Base-by-base conservation (phyloP, 2,113 vertebrate species). In the Donacobius atricapilla region DNA sequence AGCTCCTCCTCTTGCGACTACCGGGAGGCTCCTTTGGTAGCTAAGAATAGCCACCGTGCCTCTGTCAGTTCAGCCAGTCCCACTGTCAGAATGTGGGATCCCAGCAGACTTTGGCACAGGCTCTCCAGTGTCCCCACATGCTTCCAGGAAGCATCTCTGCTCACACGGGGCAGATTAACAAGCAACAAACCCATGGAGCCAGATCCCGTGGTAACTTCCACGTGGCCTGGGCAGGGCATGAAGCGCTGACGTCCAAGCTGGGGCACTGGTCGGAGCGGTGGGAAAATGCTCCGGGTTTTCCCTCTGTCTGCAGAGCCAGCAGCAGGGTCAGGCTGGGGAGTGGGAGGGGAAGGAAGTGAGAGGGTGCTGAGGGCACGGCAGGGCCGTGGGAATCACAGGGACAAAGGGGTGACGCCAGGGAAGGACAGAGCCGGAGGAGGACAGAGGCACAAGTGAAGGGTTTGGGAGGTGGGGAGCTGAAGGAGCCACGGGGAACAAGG, bases 271-370 rank as follows among this genome's bases (percentile, higher is more conserved):
- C 68, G 35, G 75, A 51, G 68, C 3, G 76, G 42, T 96, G 96
- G 94, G 94, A 97, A 97, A 90, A 48, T 25, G 73, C 60, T 89
- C 53, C 0, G 0, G 83, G 84, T 54, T 80, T 96, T 83, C 91
- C 2, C 8, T 78, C 78, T 37, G 54, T 78, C 78, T 37, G 54
- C 79, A 64, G 27, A 58, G 76, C 57, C 35, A 81, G 72, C 37
- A n/a, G 5, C 50, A 22, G 37, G 80, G 69, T 51, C 76, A 84
- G 83, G 35, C 90, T 82, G 40, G 76, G 76, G 28, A 66, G 81
- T 33, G 85, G 80, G 83, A 95, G 86, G 60, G 87, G 79, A 17
- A 94, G 82, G 77, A 84, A 95, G 77, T 50, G 33, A 88, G 64
- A 93, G 57, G 90, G 63, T 93, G 73, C 81, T 20, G 61, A 70